These are phyloP conservation scores for Melanostigma gelatinosum DNA, from an alignment of 2,113 vertebrate species.

Conservation along the genomic window DNA sequence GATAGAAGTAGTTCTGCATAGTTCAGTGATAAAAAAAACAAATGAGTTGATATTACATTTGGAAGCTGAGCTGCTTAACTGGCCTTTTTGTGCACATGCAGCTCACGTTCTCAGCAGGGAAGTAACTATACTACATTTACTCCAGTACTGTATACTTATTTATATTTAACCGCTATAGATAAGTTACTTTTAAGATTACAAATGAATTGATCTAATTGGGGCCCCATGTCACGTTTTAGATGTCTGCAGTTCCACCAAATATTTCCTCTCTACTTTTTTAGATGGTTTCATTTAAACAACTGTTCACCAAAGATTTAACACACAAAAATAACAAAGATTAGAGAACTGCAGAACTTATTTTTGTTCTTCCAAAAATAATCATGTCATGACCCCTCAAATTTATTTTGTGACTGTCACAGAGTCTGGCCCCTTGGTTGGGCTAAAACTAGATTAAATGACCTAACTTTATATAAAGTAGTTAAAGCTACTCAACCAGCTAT, in stretches of 20 bases:
- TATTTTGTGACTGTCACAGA: background rate
- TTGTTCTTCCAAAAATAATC: background rate
- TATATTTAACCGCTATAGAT: background rate
- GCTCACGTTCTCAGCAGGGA: slow-evolving; percentile 22
- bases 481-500: background rate
- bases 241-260: background rate
- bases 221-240: background rate
- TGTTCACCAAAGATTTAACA: background rate
- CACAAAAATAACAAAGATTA: background rate
- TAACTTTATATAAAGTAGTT: background rate
- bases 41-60: slow-evolving; percentile 28
- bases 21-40: slow-evolving; percentile 39
- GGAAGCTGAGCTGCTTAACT: slow-evolving; percentile 2
- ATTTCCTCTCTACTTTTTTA: background rate
- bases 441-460: background rate
- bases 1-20: slow-evolving; percentile 37
- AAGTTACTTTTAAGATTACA: background rate
- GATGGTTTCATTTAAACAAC: background rate
- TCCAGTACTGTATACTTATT: background rate
- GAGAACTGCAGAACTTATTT: background rate
- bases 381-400: background rate
- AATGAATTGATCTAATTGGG: background rate
- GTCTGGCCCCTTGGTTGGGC: background rate
- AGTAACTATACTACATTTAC: background rate
- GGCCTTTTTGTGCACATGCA: slow-evolving; percentile 7